Conservation (phyloP, 2,888 invertebrate species). For the Leptarthrus brevirostris region DNA sequence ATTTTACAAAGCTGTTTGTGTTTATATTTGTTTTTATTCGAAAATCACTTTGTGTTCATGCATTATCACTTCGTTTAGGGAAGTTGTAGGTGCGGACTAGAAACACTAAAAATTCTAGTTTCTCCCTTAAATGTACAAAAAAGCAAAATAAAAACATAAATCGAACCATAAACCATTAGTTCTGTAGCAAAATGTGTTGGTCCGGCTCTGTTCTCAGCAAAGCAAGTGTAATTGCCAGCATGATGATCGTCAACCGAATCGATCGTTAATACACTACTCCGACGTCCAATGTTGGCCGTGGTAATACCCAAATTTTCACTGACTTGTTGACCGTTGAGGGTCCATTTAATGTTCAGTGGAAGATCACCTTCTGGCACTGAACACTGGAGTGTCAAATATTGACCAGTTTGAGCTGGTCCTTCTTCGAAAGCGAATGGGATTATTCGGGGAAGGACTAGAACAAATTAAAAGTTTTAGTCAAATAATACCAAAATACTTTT, state of each 20-base stretch:
- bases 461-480: slow-evolving; percentile 53
- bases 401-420: slow-evolving; percentile 80
- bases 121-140: not conserved
- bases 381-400: slow-evolving; percentile 75
- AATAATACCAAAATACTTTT: slow-evolving; percentile 36
- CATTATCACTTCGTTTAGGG: slow-evolving; percentile 51
- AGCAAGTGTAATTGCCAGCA: slow-evolving; percentile 81
- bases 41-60: slow-evolving; percentile 48
- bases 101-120: not conserved
- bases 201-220: slow-evolving; percentile 79
- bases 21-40: too few relatives aligned
- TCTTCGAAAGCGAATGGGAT: slow-evolving; percentile 84
- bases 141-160: slow-evolving; percentile 4
- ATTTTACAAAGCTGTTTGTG: too few relatives aligned
- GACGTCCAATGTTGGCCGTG: slow-evolving; percentile 68
- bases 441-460: slow-evolving; percentile 84
- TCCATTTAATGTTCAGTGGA: slow-evolving; percentile 79
- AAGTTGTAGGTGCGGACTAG: slow-evolving; percentile 39
- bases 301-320: slow-evolving; percentile 72
- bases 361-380: slow-evolving; percentile 81
- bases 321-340: slow-evolving; percentile 69
- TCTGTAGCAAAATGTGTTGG: slow-evolving; percentile 75
- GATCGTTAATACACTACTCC: slow-evolving; percentile 74
- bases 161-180: slow-evolving; percentile 79
- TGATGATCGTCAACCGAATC: slow-evolving; percentile 74